Conservation (phyloP, 1,140 invertebrate genomes). For the Calliopsis andreniformis region DNA sequence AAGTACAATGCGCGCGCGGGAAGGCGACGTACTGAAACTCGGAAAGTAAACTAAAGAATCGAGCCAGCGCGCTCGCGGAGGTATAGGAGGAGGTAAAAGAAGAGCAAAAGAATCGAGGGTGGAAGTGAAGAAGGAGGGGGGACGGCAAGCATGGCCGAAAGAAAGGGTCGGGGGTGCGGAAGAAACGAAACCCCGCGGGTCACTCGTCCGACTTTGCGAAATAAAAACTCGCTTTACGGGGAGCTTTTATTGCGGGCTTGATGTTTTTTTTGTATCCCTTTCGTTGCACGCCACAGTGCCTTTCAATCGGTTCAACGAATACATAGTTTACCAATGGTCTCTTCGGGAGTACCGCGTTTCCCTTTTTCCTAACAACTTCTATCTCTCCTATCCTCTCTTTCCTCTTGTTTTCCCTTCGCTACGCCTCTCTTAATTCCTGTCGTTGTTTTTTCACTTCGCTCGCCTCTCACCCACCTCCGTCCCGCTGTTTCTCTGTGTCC, state of each 20-base stretch:
- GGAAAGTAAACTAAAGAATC: constrained; percentile 60
- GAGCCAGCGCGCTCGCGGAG: constrained; percentile 22
- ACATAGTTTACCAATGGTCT: constrained; percentile 68
- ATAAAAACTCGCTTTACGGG: constrained; percentile 79
- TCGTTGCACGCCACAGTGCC: constrained; percentile 63
- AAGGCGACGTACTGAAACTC: constrained; percentile 19
- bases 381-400: constrained; percentile 30
- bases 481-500: neutral
- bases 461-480: too few species aligned
- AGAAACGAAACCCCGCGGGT: constrained; percentile 67
- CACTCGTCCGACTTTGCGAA: constrained; percentile 76
- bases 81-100: constrained; percentile 25
- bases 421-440: constrained; percentile 39
- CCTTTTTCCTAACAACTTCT: constrained; percentile 47
- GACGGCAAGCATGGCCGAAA: neutral
- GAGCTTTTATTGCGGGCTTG: constrained; percentile 77
- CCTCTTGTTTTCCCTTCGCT: constrained; percentile 19
- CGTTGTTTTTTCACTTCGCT: constrained; percentile 1
- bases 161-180: constrained; percentile 40
- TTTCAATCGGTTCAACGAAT: constrained; percentile 75
- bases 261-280: constrained; percentile 74
- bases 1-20: constrained; percentile 34
- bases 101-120: constrained; percentile 6
- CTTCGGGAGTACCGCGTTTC: constrained; percentile 57
- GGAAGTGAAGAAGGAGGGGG: neutral